Evolutionary conservation across 2,888 invertebrate species (phyloP).

Genomic region (Sinodicranocentrus sp.): DNA sequence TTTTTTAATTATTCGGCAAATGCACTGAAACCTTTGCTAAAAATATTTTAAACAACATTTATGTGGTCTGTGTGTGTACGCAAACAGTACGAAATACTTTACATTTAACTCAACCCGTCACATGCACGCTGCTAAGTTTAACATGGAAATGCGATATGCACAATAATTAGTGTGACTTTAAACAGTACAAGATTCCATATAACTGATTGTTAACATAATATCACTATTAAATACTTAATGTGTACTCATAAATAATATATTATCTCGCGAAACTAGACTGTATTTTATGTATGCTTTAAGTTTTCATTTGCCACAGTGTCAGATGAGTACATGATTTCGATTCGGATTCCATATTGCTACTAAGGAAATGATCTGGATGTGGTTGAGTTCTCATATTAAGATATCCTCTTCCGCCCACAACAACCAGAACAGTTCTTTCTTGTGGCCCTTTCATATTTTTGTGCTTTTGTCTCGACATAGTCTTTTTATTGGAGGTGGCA

Average conservation of each 20-base stretch:
- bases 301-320: slow-evolving; percentile 92
- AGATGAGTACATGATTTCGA: slow-evolving; percentile 88
- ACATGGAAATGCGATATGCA: too few species aligned
- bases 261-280: too few species aligned
- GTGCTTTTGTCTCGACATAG: slow-evolving; percentile 51
- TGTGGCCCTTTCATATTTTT: slow-evolving; percentile 43
- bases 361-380: slow-evolving; percentile 81
- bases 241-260: background rate
- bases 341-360: slow-evolving; percentile 80
- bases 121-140: too few species aligned
- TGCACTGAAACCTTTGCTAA: too few species aligned
- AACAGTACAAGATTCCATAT: too few species aligned
- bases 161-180: too few species aligned
- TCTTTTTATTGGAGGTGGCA: slow-evolving; percentile 41
- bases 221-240: background rate
- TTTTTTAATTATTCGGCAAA: too few species aligned
- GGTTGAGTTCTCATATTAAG: slow-evolving; percentile 90
- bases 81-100: too few species aligned
- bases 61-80: too few species aligned
- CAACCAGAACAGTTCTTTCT: slow-evolving; percentile 86
- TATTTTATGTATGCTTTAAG: slow-evolving; percentile 71
- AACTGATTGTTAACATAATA: too few species aligned
- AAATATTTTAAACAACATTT: too few species aligned
- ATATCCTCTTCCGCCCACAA: slow-evolving; percentile 94
- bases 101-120: too few species aligned